Conservation (phyloP, 1,140 invertebrate species). For the Spodoptera litura region DNA sequence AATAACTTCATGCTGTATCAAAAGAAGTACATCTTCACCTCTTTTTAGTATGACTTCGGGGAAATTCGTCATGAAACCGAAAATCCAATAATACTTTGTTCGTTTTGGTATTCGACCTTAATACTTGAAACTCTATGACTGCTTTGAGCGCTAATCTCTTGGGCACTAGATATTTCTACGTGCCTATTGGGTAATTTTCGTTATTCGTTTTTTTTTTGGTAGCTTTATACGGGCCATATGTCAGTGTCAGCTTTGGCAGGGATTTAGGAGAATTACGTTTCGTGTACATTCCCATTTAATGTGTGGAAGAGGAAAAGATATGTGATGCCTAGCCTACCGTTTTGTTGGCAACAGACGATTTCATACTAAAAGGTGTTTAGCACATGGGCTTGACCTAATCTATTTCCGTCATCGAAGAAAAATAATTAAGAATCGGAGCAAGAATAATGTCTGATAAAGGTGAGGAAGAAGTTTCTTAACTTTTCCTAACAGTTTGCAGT, state of each 20-base stretch:
- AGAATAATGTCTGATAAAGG: no score
- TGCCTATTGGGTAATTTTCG: conserved; percentile 13
- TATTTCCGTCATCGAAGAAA: no score
- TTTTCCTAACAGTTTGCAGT: no score
- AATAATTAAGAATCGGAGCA: no score
- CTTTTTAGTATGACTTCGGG: no score
- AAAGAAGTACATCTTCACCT: no score
- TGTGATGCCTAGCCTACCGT: conserved; percentile 4
- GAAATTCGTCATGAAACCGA: no score
- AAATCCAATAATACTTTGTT: no score
- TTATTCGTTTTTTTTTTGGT: conserved; percentile 4
- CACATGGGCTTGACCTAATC: no score
- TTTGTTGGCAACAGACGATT: not conserved
- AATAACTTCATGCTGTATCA: no score
- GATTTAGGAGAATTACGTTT: conserved; percentile 27
- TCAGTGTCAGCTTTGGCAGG: conserved; percentile 9
- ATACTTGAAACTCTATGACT: not conserved
- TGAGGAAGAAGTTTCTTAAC: no score
- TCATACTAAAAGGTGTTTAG: not conserved
- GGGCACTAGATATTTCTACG: conserved; percentile 2
- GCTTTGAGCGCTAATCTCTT: not conserved
- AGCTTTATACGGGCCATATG: conserved; percentile 21
- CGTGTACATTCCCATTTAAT: conserved; percentile 18
- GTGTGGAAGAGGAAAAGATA: conserved; percentile 1
- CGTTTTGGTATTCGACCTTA: no score